These are phyloP conservation scores for Drosophila nr. perissopoda DNA, from an alignment of 2,888 invertebrate genomes.

Conservation along the genomic window DNA sequence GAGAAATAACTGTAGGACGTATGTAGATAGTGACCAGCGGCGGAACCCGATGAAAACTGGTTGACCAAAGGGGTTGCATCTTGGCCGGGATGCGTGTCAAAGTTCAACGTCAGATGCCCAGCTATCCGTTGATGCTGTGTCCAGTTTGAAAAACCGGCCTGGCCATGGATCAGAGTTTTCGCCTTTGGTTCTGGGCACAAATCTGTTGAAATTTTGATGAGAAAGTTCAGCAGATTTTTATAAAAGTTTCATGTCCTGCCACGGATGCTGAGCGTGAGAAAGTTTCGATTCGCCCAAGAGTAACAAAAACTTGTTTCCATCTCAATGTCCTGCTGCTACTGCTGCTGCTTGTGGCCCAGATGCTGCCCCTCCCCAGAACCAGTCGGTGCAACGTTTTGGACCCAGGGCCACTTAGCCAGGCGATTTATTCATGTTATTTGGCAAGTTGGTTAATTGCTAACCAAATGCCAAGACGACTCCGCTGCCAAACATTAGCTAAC, in stretches of 20 bases:
- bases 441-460: conserved; percentile 69
- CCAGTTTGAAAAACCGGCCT: conserved; percentile 77
- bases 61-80: conserved; percentile 65
- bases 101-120: conserved; percentile 62
- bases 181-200: conserved; percentile 51
- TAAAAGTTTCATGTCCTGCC: conserved; percentile 75
- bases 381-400: conserved; percentile 37
- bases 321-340: conserved; percentile 63
- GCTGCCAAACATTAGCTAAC: conserved; percentile 69
- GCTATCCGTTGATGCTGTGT: conserved; percentile 66
- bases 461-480: conserved; percentile 58
- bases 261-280: conserved; percentile 75
- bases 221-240: conserved; percentile 75
- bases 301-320: conserved; percentile 61
- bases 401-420: conserved; percentile 54
- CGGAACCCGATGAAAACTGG: conserved; percentile 56
- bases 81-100: conserved; percentile 76
- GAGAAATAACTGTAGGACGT: neutral
- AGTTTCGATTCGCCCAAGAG: conserved; percentile 39
- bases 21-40: conserved; percentile 57
- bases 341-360: conserved; percentile 38
- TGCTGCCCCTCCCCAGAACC: conserved; percentile 35
- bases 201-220: conserved; percentile 80
- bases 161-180: conserved; percentile 27
- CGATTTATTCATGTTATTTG: conserved; percentile 76